Base-by-base conservation (phyloP, 1,140 invertebrate genomes). In the Aphis gossypii region DNA sequence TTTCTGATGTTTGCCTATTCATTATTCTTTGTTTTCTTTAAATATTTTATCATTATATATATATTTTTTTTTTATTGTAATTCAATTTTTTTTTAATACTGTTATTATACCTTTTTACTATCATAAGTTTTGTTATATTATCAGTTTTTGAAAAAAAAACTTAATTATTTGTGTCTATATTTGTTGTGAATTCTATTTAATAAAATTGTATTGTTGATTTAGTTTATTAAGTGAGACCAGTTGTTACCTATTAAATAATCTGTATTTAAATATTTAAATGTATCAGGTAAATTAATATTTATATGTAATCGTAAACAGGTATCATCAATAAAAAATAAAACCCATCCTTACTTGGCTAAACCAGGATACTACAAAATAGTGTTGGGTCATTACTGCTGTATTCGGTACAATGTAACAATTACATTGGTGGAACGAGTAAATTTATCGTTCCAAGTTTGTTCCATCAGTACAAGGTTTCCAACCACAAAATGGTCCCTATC, bases 71-170 rank as follows among this genome's bases (percentile, higher is more conserved):
- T 87, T 48, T 21, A 2, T 41, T 89, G 54, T 89, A 89, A 56
- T 89, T 56, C 30, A 21, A 89, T 20, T 51, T 38, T 38, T 51
- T 60, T 90, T 41, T 41, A 60, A 60, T 68, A 90, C 44, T 90
- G 89, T 90, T 68, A 90, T 90, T 46, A 68, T 2, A 7, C 25
- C 18, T 68, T 46, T 60, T 68, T 54, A 60, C 41, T 1, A 56
- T 89, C n/a, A 90, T 90, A 51, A n/a, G 3, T 90, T 89, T 56
- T 90, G 89, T 90, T 90, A 90, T 90, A 90, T 30, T 60, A 60
- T 35, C 38, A 60, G 38, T 60, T 60, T 89, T 56, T 35, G 21
- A 21, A 68, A 90, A 90, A 90, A 68, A 68, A 44, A 20, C 20
- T 60, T n/a, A 90, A 44, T 90, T 90, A 68, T 46, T 60, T 68